Evolutionary conservation across 2,797 vertebrate species (phyloP).

Genomic region (Ataeniobius toweri): DNA sequence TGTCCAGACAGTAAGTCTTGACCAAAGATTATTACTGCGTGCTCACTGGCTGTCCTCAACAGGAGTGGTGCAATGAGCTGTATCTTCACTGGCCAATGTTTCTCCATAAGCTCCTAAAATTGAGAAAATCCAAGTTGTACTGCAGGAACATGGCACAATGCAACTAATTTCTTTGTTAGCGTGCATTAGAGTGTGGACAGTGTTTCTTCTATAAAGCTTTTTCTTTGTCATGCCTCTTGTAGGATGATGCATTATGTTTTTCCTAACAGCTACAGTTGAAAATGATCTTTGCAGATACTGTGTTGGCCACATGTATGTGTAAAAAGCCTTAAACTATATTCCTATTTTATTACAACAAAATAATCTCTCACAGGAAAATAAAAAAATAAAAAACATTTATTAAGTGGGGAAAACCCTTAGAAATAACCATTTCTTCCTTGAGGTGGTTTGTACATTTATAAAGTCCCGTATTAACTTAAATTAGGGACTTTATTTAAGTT

Average conservation of each 20-base stretch:
- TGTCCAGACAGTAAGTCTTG: conserved; percentile 61
- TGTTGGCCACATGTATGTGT: neutral
- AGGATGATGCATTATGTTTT: too few species aligned
- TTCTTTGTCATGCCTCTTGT: neutral
- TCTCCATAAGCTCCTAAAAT: conserved; percentile 44
- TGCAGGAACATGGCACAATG: conserved; percentile 19
- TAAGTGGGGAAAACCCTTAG: too few species aligned
- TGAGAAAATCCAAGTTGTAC: conserved; percentile 35
- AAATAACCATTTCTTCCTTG: too few species aligned
- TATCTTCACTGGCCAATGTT: conserved; percentile 38
- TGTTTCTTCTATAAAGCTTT: neutral
- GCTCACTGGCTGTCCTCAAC: conserved; percentile 31
- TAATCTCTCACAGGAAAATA: too few species aligned
- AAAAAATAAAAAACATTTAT: too few species aligned
- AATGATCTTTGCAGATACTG: neutral
- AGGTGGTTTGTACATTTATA: too few species aligned
- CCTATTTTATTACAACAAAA: too few species aligned
- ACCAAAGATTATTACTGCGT: conserved; percentile 35
- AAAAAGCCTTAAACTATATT: too few species aligned
- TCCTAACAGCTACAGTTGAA: neutral
- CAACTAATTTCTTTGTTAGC: conserved; percentile 19
- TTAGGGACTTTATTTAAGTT: too few species aligned
- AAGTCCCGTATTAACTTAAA: too few species aligned
- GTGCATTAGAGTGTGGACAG: neutral
- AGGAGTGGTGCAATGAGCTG: conserved; percentile 56